Conservation (phyloP, 2,888 invertebrate species). For the Schizotus pectinicornis region DNA sequence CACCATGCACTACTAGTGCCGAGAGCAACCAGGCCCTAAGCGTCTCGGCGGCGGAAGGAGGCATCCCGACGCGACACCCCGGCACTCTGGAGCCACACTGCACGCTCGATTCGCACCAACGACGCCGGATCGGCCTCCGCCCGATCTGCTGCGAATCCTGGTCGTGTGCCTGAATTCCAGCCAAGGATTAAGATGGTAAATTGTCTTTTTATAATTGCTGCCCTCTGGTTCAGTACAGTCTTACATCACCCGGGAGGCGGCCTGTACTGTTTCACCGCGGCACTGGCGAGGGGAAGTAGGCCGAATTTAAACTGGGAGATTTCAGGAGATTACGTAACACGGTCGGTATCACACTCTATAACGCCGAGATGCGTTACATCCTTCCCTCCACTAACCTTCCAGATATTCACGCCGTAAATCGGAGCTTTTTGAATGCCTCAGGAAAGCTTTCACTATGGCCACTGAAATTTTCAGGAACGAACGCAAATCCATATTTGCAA, state of each 20-base stretch:
- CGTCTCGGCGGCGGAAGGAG: constrained; percentile 66
- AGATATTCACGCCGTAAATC: too few relatives aligned
- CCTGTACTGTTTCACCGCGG: too few relatives aligned
- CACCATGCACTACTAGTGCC: constrained; percentile 82
- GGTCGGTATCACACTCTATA: too few relatives aligned
- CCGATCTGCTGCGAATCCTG: constrained; percentile 49
- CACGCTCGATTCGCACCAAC: constrained; percentile 38
- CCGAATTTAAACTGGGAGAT: too few relatives aligned
- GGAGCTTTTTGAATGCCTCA: too few relatives aligned
- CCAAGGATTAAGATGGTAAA: constrained; percentile 45
- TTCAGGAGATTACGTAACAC: too few relatives aligned
- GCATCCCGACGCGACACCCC: constrained; percentile 55
- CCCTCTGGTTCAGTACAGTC: neutral
- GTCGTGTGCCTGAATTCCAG: constrained; percentile 42
- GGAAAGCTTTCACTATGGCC: too few relatives aligned
- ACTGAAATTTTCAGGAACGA: too few relatives aligned
- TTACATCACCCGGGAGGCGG: too few relatives aligned
- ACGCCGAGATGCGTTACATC: too few relatives aligned
- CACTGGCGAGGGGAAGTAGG: neutral
- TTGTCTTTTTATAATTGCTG: constrained; percentile 30
- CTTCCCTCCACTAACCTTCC: too few relatives aligned
- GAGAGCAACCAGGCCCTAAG: constrained; percentile 79
- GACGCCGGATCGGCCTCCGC: constrained; percentile 51
- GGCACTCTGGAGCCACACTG: constrained; percentile 51
- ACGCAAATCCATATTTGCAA: too few relatives aligned